Percentiles rank a stretch among this genome's conserved stretches.
These are phyloP conservation scores for Aurelia aurita DNA, from an alignment of 30 jellyfish, hydroid and myxozoan genomes.

Conservation along the genomic window DNA sequence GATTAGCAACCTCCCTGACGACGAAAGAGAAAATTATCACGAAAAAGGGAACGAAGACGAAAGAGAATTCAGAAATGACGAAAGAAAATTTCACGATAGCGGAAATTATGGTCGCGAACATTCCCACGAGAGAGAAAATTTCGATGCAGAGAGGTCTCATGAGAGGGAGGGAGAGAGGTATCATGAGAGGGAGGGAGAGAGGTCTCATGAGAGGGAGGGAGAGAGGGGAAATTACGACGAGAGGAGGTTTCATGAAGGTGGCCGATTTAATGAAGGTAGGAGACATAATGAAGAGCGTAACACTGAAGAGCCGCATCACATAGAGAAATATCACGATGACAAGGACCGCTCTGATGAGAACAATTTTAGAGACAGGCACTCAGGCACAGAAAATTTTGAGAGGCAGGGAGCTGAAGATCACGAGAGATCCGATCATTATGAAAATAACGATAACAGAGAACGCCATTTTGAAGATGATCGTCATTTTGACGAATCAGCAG, in stretches of 20 bases:
- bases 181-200: neutral
- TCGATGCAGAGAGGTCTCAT: neutral
- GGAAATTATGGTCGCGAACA: neutral
- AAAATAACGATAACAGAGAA: neutral
- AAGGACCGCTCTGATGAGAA: conserved; percentile 2
- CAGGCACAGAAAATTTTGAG: neutral
- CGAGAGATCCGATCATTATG: neutral
- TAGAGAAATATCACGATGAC: neutral
- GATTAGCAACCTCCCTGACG: conserved; percentile 21
- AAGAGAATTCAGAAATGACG: conserved; percentile 4
- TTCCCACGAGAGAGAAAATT: neutral
- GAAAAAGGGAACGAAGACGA: conserved; percentile 34
- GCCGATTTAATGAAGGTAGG: too few species aligned
- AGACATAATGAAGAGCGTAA: neutral
- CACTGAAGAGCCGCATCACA: too few species aligned
- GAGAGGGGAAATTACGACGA: neutral
- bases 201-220: neutral
- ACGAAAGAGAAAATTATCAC: conserved; percentile 7
- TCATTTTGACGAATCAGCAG: conserved; percentile 2
- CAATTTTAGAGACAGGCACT: too few species aligned
- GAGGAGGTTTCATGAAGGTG: too few species aligned
- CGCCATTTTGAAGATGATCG: conserved; percentile 2
- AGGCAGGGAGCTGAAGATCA: neutral
- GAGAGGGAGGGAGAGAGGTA: neutral
- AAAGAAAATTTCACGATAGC: neutral